A percentile compares a stretch with the other conserved stretches of the same genome.
Evolutionary conservation across 2,888 invertebrate species (phyloP).

Genomic region (Papilio elwesi): DNA sequence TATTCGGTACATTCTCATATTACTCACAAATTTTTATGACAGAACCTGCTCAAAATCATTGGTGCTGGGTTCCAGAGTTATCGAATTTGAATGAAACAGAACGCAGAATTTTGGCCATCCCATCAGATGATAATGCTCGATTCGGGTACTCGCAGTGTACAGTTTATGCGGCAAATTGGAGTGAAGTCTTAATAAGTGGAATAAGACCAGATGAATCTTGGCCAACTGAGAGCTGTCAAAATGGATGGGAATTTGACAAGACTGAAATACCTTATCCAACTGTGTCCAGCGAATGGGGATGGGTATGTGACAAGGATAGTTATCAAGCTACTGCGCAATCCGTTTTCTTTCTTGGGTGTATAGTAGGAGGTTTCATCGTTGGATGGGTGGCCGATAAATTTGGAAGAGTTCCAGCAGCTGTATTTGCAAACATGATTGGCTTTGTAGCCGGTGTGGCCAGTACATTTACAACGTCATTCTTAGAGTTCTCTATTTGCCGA

Average conservation of each 20-base stretch:
- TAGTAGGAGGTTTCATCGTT: conserved; percentile 63
- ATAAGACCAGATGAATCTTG: conserved; percentile 53
- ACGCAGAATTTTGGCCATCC: conserved; percentile 61
- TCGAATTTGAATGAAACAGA: conserved; percentile 59
- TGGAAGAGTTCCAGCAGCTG: conserved; percentile 65
- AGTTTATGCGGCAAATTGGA: conserved; percentile 66
- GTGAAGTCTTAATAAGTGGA: conserved; percentile 54
- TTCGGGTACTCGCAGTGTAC: conserved; percentile 66
- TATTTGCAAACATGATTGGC: conserved; percentile 61
- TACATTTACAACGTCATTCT: conserved; percentile 57
- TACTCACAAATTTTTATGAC: conserved; percentile 67
- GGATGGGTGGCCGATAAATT: conserved; percentile 68
- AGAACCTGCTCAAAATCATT: conserved; percentile 64
- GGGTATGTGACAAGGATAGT: conserved; percentile 68
- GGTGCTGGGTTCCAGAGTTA: conserved; percentile 69
- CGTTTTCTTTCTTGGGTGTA: conserved; percentile 67
- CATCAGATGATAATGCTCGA: conserved; percentile 51
- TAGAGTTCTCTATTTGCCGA: conserved; percentile 60
- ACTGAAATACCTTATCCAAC: conserved; percentile 70
- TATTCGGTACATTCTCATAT: conserved; percentile 63
- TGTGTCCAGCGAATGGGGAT: conserved; percentile 65
- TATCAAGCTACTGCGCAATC: conserved; percentile 70
- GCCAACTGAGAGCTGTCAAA: conserved; percentile 55
- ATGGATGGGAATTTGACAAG: conserved; percentile 71
- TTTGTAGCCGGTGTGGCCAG: conserved; percentile 61